Evolutionary conservation across 2,888 invertebrate genomes (phyloP).

Genomic region (Agrochola circellaris): DNA sequence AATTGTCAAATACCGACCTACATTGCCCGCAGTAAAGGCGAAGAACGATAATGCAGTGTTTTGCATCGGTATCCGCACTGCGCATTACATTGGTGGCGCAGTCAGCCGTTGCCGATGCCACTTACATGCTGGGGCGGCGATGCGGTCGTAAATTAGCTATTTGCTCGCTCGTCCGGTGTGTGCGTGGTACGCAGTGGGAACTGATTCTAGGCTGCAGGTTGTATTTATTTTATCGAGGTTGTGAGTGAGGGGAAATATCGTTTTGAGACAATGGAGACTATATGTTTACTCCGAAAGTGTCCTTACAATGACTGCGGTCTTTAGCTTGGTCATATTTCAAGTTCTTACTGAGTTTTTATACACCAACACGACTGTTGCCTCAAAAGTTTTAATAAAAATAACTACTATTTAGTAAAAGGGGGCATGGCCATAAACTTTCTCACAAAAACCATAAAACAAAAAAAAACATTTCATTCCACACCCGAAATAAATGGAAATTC

Average conservation of each 20-base stretch:
- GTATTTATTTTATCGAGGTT: not conserved
- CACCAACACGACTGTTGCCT: too few species aligned
- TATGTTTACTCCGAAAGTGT: too few species aligned
- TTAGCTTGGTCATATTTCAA: too few species aligned
- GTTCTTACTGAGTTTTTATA: too few species aligned
- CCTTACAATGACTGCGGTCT: not conserved
- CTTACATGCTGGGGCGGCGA: conserved; percentile 58
- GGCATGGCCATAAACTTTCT: not conserved
- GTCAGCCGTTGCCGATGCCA: conserved; percentile 51
- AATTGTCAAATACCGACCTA: conserved; percentile 27
- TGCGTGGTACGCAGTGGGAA: conserved; percentile 41
- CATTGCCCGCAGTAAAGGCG: conserved; percentile 52
- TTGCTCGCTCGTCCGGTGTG: conserved; percentile 31
- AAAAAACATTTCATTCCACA: conserved; percentile 14
- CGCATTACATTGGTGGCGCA: conserved; percentile 72
- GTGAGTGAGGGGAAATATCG: not conserved
- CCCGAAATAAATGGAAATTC: conserved; percentile 45
- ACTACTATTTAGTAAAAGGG: not conserved
- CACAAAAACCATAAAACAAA: conserved; percentile 10
- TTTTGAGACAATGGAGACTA: not conserved
- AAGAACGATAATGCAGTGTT: conserved; percentile 70
- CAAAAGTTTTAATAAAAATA: too few species aligned
- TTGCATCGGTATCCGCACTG: conserved; percentile 74
- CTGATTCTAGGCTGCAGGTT: conserved; percentile 11
- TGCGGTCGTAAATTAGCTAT: conserved; percentile 55